These are phyloP conservation scores for Drosophila recens DNA, from an alignment of 2,888 invertebrate species.

Conservation along the genomic window DNA sequence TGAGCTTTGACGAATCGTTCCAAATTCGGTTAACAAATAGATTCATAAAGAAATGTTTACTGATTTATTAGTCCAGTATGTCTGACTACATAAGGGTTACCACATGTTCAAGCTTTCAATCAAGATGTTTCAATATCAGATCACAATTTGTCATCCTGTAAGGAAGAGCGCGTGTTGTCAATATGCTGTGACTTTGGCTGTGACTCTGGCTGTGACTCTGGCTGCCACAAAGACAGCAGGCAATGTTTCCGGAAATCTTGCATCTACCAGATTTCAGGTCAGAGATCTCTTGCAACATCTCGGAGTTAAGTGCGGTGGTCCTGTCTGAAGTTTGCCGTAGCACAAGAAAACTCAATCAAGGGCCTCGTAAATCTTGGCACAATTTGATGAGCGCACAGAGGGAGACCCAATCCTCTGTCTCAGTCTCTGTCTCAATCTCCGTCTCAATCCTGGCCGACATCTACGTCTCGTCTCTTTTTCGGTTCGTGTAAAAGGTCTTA, in stretches of 20 bases:
- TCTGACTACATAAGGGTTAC: not conserved
- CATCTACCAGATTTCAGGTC: slow-evolving; percentile 21
- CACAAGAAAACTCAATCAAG: slow-evolving; percentile 81
- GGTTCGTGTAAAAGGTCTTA: slow-evolving; percentile 63
- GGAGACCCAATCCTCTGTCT: slow-evolving; percentile 56
- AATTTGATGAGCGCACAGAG: slow-evolving; percentile 80
- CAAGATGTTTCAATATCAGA: slow-evolving; percentile 48
- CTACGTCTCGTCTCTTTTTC: slow-evolving; percentile 4
- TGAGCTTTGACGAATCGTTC: too few species aligned
- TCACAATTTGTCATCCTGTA: slow-evolving; percentile 50
- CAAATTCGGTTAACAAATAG: too few species aligned
- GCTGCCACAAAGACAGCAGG: slow-evolving; percentile 21
- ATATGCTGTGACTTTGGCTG: not conserved
- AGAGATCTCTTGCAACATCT: slow-evolving; percentile 13
- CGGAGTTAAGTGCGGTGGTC: slow-evolving; percentile 64
- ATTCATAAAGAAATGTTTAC: too few species aligned
- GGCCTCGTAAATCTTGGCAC: slow-evolving; percentile 78
- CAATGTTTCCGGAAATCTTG: slow-evolving; percentile 42
- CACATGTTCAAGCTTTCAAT: slow-evolving; percentile 35
- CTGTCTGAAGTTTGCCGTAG: slow-evolving; percentile 80
- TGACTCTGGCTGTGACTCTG: not conserved
- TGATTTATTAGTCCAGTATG: not conserved
- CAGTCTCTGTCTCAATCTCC: not conserved
- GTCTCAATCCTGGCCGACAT: not conserved
- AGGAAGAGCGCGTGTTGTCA: slow-evolving; percentile 34